Evolutionary conservation across 2,888 invertebrate genomes (phyloP).

Genomic region (Drosophila borborema): DNA sequence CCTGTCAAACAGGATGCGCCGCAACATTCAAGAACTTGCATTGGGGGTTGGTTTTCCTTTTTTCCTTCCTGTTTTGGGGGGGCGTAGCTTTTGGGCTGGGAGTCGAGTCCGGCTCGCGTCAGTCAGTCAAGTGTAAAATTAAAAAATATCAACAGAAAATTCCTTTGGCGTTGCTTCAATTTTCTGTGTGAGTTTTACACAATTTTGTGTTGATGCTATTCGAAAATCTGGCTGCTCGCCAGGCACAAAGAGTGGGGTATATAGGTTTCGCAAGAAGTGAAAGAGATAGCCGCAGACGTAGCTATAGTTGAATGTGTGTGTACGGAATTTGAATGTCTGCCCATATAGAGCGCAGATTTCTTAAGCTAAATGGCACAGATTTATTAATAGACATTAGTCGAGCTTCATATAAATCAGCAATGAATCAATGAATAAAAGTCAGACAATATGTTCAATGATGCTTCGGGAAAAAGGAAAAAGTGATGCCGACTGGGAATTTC

Average conservation of each 20-base stretch:
- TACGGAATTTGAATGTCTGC: background rate
- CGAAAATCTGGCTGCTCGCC: slow-evolving; percentile 1
- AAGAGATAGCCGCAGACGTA: too few relatives aligned
- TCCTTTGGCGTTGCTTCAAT: slow-evolving; percentile 74
- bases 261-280: background rate
- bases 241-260: background rate
- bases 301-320: background rate
- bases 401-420: too few relatives aligned
- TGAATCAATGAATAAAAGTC: background rate
- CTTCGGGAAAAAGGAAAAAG: background rate
- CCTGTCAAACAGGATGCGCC: slow-evolving; percentile 14
- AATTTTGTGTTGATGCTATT: slow-evolving; percentile 22
- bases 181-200: slow-evolving; percentile 46
- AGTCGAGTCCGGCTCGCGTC: slow-evolving; percentile 39
- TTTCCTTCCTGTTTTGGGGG: background rate
- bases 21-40: slow-evolving; percentile 6
- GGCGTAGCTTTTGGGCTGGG: background rate
- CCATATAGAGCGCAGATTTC: background rate
- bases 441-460: background rate
- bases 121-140: slow-evolving; percentile 81
- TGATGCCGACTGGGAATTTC: too few relatives aligned
- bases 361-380: background rate
- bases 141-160: slow-evolving; percentile 82
- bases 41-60: slow-evolving; percentile 1
- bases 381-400: too few relatives aligned